Conservation (phyloP, 2,797 vertebrate genomes). For the Epinephelus awoara region DNA sequence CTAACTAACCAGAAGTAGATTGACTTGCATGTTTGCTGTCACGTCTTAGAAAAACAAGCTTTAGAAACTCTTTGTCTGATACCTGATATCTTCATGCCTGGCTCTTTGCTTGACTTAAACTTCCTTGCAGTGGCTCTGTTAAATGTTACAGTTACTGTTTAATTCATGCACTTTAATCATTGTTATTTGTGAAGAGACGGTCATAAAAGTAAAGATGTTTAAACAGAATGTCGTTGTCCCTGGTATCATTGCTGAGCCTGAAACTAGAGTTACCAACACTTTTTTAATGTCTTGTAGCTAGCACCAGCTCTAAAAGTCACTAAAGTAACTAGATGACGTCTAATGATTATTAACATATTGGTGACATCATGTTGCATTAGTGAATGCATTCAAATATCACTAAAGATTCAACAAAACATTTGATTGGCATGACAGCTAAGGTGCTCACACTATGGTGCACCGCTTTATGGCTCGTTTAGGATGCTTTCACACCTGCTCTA, state of each 20-base stretch:
- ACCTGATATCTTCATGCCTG: slow-evolving; percentile 30
- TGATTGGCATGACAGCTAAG: too few relatives aligned
- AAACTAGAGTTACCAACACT: too few relatives aligned
- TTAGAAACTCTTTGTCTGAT: slow-evolving; percentile 23
- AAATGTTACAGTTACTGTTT: slow-evolving; percentile 61
- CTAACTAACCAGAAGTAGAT: slow-evolving; percentile 31
- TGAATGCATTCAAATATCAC: too few relatives aligned
- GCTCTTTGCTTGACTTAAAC: slow-evolving; percentile 56
- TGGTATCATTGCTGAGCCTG: slow-evolving; percentile 21
- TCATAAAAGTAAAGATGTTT: slow-evolving; percentile 75
- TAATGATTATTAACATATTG: too few relatives aligned
- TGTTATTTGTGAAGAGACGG: slow-evolving; percentile 67
- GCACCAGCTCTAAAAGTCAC: too few relatives aligned
- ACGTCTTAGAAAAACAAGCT: slow-evolving; percentile 62
- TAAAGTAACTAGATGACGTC: too few relatives aligned
- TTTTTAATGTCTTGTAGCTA: too few relatives aligned
- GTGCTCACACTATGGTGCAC: too few relatives aligned
- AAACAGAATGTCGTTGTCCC: slow-evolving; percentile 35
- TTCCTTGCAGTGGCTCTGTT: slow-evolving; percentile 60
- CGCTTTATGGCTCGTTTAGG: too few relatives aligned
- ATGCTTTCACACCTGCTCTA: too few relatives aligned
- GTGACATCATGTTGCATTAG: too few relatives aligned
- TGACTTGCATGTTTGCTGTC: slow-evolving; percentile 68
- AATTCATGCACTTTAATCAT: slow-evolving; percentile 65
- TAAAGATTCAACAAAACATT: too few relatives aligned